Base-by-base conservation (phyloP, 2,113 vertebrate species). In the Urocynchramus pylzowi region DNA sequence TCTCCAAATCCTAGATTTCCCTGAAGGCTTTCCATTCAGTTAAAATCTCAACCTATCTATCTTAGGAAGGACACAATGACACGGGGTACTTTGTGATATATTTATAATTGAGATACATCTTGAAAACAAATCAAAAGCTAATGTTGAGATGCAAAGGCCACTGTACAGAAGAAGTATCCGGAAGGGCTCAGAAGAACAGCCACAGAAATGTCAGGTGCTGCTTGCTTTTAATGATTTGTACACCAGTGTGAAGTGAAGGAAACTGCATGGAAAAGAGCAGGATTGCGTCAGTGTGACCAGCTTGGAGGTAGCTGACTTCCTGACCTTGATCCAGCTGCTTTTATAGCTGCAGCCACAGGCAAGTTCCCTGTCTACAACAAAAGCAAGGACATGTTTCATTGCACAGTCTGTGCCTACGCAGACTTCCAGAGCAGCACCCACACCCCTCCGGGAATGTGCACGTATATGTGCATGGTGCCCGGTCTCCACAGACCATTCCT, bases 361-460 rank as follows among this genome's bases (percentile, higher is more conserved):
- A 84, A 31, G 8, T n/a, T 67, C 22, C 17, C 42, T 33, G 6
- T 52, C 35, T 64, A 22, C 35, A 71, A 9, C 53, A 63, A 56
- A 82, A 87, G 19, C 11, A 50, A 28, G 42, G 20, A 11, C 31
- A 9, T 2, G 0, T 12, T 82, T 44, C 42, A 21, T 19, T 63
- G 67, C 31, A 39, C 27, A 14, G 20, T 22, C 6, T 45, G 0
- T 75, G 33, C 50, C 54, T 57, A 2, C 22, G 57, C 42, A 75
- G 26, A 13, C 30, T 88, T 82, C 6, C 10, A 45, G 64, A 67
- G 16, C 24, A 68, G 4, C n/a, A 41, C 13, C 28, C 31, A 10
- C 16, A 7, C 6, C 6, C 4, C 33, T 37, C 3, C 1, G 35
- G 17, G 31, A 27, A 12, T 9, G 22, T 42, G 13, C 0, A 0